Base-by-base conservation (phyloP, 2,113 vertebrate species). In the Mirounga angustirostris region DNA sequence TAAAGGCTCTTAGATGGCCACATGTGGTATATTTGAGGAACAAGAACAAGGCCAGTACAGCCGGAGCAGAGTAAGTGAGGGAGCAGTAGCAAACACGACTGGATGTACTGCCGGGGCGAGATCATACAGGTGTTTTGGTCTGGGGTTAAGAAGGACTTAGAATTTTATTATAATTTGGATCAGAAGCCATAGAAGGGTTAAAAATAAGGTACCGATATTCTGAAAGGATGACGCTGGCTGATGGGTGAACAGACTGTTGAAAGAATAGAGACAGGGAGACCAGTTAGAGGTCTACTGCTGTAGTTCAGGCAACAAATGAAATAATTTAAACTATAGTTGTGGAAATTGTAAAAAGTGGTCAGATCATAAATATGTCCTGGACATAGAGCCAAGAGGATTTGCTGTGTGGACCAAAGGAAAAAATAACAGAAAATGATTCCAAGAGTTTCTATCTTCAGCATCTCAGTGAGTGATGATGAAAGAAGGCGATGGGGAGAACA, bases 241-340 rank as follows among this genome's bases (percentile, higher is more conserved):
- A 58, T 22, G 26, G 24, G 63, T 82, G 16, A 73, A 85, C 5
- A 91, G n/a, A 81, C 2, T 61, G 33, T 5, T 76, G 4, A 52
- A 81, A 95, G 73, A 93, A 81, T 13, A 30, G 76, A 78, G 28
- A 65, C 0, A 79, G 50, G 24, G 65, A 73, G 54, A 73, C 30
- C 71, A 65, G 21, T 65, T 5, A 97, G 63, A 59, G 28, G 67
- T 69, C 28, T 54, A 82, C 58, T 93, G 65, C 81, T 61, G 1
- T 52, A 94, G 52, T 46, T 94, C 33, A 82, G 87, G n/a, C 33
- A 80, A 89, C 36, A 89, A 71, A 94, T 91, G 67, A 95, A 84
- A 46, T 63, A 89, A 84, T 36, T 50, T 73, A 46, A 80, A 87
- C 46, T 67, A 89, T 67, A 59, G 21, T 54, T 86, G 26, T 0